Percentiles rank a stretch among this genome's conserved stretches.
Evolutionary conservation across 2,113 vertebrate species (phyloP).

Genomic region (Zingel zingel): DNA sequence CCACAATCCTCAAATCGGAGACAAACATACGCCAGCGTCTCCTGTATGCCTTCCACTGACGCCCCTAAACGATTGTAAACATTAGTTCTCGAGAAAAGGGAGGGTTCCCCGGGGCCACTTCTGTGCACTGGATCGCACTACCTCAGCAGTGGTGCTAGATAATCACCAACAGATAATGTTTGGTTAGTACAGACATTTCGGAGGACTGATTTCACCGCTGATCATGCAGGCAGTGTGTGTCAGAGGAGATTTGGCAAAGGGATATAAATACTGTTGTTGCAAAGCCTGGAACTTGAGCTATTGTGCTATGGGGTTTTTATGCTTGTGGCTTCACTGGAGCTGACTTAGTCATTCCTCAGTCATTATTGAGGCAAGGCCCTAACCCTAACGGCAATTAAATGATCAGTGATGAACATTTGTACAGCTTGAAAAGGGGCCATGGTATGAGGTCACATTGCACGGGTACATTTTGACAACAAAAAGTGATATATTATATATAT

Average conservation of each 20-base stretch:
- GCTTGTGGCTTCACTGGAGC: slow-evolving; percentile 43
- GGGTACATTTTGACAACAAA: slow-evolving; percentile 12
- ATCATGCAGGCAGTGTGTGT: slow-evolving; percentile 28
- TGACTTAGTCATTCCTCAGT: slow-evolving; percentile 55
- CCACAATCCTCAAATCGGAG: slow-evolving; percentile 80
- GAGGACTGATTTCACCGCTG: slow-evolving; percentile 64
- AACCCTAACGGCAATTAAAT: slow-evolving; percentile 14
- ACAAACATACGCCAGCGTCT: slow-evolving; percentile 80
- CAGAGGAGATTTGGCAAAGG: slow-evolving; percentile 40
- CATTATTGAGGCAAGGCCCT: slow-evolving; percentile 9
- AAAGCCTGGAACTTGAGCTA: slow-evolving; percentile 13
- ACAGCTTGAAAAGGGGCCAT: slow-evolving; percentile 17
- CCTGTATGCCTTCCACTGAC: slow-evolving; percentile 76
- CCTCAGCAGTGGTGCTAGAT: slow-evolving; percentile 65
- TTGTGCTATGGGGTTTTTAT: slow-evolving; percentile 8
- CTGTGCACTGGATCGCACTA: slow-evolving; percentile 68
- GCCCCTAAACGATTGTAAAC: slow-evolving; percentile 83
- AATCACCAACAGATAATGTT: slow-evolving; percentile 77
- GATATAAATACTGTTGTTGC: slow-evolving; percentile 34
- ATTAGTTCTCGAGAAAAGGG: slow-evolving; percentile 76
- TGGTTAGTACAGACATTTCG: slow-evolving; percentile 71
- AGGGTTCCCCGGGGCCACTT: slow-evolving; percentile 66
- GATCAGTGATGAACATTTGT: slow-evolving; percentile 24
- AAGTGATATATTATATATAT: background rate
- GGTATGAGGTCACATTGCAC: slow-evolving; percentile 4